These are phyloP conservation scores for Muscidifurax raptorellus DNA, from an alignment of 1,140 invertebrate species.

Conservation along the genomic window DNA sequence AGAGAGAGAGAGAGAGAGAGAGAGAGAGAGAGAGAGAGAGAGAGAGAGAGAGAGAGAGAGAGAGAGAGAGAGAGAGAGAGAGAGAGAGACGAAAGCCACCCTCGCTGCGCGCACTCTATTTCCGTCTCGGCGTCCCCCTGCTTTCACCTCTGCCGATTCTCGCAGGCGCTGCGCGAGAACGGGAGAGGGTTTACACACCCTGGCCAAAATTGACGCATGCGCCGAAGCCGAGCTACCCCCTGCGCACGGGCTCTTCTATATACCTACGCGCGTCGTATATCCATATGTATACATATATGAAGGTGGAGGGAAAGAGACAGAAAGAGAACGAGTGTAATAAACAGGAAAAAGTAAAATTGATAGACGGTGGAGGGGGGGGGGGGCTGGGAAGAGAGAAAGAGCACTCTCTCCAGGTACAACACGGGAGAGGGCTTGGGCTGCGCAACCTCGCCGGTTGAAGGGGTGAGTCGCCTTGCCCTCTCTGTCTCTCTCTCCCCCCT, in stretches of 20 bases:
- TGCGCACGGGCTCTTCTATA: neutral
- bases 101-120: neutral
- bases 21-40: neutral
- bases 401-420: neutral
- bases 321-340: neutral
- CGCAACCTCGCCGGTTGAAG: constrained; percentile 15
- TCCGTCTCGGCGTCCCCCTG: neutral
- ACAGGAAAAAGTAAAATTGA: constrained; percentile 12
- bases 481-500: neutral
- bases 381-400: no score
- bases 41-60: no score
- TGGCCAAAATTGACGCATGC: constrained; percentile 63
- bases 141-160: neutral
- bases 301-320: neutral
- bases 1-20: neutral
- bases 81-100: neutral
- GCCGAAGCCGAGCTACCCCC: constrained; percentile 7
- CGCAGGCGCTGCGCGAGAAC: neutral
- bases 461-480: constrained; percentile 29
- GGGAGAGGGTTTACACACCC: constrained; percentile 59
- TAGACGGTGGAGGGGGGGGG: neutral
- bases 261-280: neutral
- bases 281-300: neutral
- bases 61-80: no score
- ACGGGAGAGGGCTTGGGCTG: neutral